Evolutionary conservation across 2,797 vertebrate species (phyloP).

Genomic region (Typhlichthys subterraneus): DNA sequence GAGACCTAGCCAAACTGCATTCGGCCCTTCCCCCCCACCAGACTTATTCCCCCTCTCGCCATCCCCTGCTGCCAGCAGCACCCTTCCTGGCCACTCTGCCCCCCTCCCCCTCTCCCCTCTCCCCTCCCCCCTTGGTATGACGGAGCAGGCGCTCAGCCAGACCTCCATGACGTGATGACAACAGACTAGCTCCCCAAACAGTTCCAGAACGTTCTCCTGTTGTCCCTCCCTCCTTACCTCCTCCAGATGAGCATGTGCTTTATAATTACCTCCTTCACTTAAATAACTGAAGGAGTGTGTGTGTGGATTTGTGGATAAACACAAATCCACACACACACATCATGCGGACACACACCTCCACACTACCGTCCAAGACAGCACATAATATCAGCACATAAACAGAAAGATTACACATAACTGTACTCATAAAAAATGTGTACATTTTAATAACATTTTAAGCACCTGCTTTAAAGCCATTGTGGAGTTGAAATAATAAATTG

Average conservation of each 20-base stretch:
- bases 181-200: constrained; percentile 38
- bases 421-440: no score
- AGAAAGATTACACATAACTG: no score
- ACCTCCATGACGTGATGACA: constrained; percentile 56
- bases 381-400: no score
- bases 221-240: constrained; percentile 12
- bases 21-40: neutral
- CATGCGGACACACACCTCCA: no score
- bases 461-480: no score
- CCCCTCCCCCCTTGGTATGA: constrained; percentile 25
- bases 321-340: no score
- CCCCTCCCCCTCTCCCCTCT: neutral
- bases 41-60: neutral
- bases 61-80: neutral
- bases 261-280: constrained; percentile 48
- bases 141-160: constrained; percentile 66
- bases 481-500: no score
- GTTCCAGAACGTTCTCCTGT: constrained; percentile 27
- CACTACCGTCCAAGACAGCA: no score
- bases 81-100: constrained; percentile 2
- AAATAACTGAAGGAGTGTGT: no score
- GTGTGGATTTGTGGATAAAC: no score
- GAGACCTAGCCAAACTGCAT: constrained; percentile 3
- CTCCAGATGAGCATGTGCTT: constrained; percentile 48
- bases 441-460: no score